Conservation (phyloP, 1,140 invertebrate genomes). For the Drosophila bocqueti region DNA sequence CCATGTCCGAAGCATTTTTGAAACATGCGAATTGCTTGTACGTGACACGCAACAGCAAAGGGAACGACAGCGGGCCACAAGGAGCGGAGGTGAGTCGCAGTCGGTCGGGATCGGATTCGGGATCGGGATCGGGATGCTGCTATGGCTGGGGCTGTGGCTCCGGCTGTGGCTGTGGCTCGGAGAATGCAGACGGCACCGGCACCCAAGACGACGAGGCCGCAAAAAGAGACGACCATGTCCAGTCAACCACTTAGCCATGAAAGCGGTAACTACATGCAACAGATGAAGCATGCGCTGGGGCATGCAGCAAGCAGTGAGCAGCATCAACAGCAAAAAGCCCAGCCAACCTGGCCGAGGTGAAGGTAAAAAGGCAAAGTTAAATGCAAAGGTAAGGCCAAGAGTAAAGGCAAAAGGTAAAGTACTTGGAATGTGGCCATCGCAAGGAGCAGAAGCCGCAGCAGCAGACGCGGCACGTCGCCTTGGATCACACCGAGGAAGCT, state of each 20-base stretch:
- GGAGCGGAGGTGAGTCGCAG: constrained; percentile 37
- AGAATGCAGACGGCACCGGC: constrained; percentile 26
- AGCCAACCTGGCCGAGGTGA: constrained; percentile 41
- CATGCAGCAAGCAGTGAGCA: constrained; percentile 45
- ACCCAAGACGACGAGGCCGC: constrained; percentile 34
- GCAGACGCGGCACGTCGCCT: constrained; percentile 64
- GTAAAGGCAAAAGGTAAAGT: constrained; percentile 70
- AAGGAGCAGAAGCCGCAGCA: constrained; percentile 51
- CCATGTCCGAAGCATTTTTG: constrained; percentile 82
- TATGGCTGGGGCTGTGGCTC: constrained; percentile 5
- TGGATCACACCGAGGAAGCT: constrained; percentile 73
- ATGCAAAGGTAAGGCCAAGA: constrained; percentile 47
- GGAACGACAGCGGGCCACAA: constrained; percentile 56
- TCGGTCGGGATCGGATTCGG: constrained; percentile 21
- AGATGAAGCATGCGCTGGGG: constrained; percentile 80
- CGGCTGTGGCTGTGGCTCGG: constrained; percentile 14
- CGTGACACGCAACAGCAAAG: constrained; percentile 83
- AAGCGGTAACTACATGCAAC: constrained; percentile 83
- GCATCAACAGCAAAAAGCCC: constrained; percentile 57
- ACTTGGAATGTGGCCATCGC: constrained; percentile 68
- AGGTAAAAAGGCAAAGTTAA: constrained; percentile 55
- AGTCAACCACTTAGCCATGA: constrained; percentile 83
- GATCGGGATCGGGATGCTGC: constrained; percentile 4
- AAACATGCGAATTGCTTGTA: constrained; percentile 85
- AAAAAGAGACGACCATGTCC: constrained; percentile 74